A percentile compares a stretch with the other conserved stretches of the same genome.
Evolutionary conservation across 2,113 vertebrate species (phyloP).

Genomic region (Egretta garzetta): DNA sequence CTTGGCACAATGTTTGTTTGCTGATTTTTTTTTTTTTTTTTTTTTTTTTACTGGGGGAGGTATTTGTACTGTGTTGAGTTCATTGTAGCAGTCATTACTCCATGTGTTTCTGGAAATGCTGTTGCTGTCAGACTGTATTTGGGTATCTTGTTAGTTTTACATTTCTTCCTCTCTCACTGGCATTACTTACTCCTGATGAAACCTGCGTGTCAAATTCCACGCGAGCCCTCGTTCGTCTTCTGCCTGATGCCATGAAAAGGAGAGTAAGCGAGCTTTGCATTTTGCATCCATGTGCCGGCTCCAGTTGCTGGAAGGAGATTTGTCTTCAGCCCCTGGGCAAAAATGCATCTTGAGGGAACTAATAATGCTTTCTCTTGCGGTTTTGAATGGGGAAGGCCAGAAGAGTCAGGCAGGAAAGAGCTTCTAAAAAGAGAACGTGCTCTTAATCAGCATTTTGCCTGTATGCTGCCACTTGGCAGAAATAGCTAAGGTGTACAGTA

Average conservation of each 20-base stretch:
- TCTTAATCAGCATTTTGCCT: background rate
- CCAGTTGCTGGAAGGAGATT: background rate
- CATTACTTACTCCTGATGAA: background rate
- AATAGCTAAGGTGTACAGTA: background rate
- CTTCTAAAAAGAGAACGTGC: background rate
- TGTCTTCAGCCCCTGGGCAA: background rate
- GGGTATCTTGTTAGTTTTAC: background rate
- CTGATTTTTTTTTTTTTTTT: background rate
- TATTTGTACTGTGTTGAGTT: background rate
- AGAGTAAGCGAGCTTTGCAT: background rate
- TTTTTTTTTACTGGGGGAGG: background rate
- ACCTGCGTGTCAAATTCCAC: background rate
- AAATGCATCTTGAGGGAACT: background rate
- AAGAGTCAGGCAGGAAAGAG: background rate
- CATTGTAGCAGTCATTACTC: background rate
- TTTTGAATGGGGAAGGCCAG: background rate
- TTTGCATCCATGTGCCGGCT: background rate
- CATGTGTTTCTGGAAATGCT: background rate
- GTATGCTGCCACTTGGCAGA: background rate
- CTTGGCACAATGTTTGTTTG: background rate
- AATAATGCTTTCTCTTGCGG: background rate
- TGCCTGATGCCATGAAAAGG: background rate
- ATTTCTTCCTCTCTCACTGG: background rate
- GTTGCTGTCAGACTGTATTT: background rate
- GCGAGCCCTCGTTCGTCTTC: background rate